A percentile compares a stretch with the other conserved stretches of the same genome.
phyloP scores from a whole-genome alignment of 2,113 vertebrate genomes.

The Neolamprologus variostigma region DNA sequence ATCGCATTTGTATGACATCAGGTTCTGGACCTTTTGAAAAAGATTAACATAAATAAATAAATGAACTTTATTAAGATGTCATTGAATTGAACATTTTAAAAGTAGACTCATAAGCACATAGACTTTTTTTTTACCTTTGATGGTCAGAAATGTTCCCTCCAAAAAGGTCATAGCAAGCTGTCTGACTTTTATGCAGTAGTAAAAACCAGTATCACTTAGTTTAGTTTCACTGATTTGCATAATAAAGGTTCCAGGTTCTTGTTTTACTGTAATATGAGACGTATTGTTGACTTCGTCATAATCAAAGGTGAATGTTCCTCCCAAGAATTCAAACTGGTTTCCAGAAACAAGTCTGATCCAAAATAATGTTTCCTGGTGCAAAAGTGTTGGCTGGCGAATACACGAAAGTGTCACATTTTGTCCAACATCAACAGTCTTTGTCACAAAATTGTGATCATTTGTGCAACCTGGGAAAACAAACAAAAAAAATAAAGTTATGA shows the following conservation, averaged over 20 bases:
- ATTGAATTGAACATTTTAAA: fast-evolving
- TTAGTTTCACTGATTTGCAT: not conserved
- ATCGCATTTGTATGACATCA: not conserved
- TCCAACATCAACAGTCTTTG: not conserved
- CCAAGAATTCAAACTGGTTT: not conserved
- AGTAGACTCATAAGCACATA: fast-evolving
- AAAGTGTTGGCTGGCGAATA: not conserved
- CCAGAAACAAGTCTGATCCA: conserved; percentile 33
- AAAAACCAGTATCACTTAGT: too few species aligned
- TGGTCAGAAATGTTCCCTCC: too few species aligned
- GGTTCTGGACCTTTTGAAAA: not conserved
- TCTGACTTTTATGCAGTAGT: too few species aligned
- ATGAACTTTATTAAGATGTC: fast-evolving
- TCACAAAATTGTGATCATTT: not conserved
- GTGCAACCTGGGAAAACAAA: not conserved
- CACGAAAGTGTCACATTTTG: not conserved
- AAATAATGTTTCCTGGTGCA: not conserved
- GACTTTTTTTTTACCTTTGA: not conserved
- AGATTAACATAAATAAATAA: not conserved
- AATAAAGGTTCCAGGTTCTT: not conserved
- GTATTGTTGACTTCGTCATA: fast-evolving
- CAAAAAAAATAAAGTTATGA: not conserved
- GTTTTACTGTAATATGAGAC: not conserved
- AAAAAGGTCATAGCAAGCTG: too few species aligned
- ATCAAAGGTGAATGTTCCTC: not conserved